phyloP scores from a whole-genome alignment of 2,113 vertebrate species.

The Menura novaehollandiae region DNA sequence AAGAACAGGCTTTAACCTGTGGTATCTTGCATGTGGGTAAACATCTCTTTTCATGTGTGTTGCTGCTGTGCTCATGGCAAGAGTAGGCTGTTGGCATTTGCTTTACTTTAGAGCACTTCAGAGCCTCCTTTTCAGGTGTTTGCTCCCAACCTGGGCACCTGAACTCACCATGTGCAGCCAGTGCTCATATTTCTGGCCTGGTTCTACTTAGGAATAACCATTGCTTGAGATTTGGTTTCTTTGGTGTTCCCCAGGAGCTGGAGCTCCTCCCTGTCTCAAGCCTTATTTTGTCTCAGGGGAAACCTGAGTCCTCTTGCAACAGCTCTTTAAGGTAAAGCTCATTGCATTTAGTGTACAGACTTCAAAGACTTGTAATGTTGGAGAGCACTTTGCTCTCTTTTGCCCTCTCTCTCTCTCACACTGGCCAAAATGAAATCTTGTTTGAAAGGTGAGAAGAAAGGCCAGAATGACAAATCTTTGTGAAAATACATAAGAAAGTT shows the following conservation, averaged over 20 bases:
- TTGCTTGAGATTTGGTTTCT: background rate
- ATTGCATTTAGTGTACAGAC: background rate
- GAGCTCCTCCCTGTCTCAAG: background rate
- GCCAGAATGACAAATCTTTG: background rate
- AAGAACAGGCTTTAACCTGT: background rate
- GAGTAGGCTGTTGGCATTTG: background rate
- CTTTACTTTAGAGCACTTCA: background rate
- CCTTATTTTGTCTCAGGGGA: background rate
- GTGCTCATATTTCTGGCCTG: background rate
- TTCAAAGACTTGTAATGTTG: background rate
- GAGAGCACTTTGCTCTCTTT: background rate
- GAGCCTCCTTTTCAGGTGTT: background rate
- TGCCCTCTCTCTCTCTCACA: background rate
- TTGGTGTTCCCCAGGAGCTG: background rate
- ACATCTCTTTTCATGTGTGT: rapidly evolving
- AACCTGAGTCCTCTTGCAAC: background rate
- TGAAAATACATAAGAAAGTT: background rate
- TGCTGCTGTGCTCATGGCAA: background rate
- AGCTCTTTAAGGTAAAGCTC: background rate
- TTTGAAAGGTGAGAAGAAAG: background rate
- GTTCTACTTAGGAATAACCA: rapidly evolving
- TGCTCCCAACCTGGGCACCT: no score
- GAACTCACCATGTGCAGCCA: background rate
- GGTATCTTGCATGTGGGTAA: background rate
- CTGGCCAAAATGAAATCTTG: background rate